Base-by-base conservation (phyloP, 2,113 vertebrate species). In the Apus apus region DNA sequence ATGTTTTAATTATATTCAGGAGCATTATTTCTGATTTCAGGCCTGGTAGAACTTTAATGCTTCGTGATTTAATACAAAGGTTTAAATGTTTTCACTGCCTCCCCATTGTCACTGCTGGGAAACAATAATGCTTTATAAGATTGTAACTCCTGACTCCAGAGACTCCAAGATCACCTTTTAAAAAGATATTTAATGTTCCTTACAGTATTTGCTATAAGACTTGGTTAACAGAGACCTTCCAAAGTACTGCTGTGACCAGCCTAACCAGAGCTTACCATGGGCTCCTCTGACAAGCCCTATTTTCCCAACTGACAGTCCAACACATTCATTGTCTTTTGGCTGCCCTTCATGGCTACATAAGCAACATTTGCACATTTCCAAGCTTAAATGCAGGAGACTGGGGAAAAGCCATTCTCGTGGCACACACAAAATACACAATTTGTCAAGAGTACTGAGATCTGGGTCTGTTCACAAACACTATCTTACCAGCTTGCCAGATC, bases 1-100 rank as follows among this genome's bases (percentile, higher is more conserved):
- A 64, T 18, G 38, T 67, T 96, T 90, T 88, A 74, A 88, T 95
- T 93, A 77, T 64, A 90, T 88, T 90, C 85, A 92, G 92, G 27
- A 88, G 64, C 56, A 71, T 85, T 94, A 90, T 65, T 91, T 90
- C 51, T 12, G 11, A 80, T 77, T 85, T 90, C 75, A 93, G 71
- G 30, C 40, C 51, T 64, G 29, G 67, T 90, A 90, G 91, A 90
- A 66, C 67, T 91, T 89, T 51, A 93, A 74, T 85, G 78, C 88
- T 88, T 70, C 30, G 50, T 71, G 78, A 60, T 91, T 96, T 94
- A 96, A 90, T 70, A 91, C 70, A 51, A 80, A 51, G 88, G 72
- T 91, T 91, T 90, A 84, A 91, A 61, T 56, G 76, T 65, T 92
- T 84, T 75, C 51, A 65, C 36, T 75, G 85, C 58, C 71, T 85